Evolutionary conservation across 2,113 vertebrate genomes (phyloP), one percentile per base, ranked within the genome.

Genomic region (Nothocercus nigrocapillus): DNA sequence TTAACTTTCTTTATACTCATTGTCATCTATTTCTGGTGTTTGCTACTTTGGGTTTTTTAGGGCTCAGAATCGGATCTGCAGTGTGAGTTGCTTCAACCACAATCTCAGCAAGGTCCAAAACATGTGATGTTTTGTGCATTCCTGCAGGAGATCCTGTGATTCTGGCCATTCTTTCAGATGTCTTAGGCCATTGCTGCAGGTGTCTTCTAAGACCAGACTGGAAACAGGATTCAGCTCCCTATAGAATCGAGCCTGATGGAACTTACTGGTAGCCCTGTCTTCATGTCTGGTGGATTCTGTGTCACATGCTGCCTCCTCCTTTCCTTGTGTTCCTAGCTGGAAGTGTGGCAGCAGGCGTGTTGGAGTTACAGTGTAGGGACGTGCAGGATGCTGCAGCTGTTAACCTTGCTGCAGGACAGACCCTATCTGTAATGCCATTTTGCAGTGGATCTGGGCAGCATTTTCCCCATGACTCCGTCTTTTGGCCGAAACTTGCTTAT

Each of bases 51-150:
- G 24, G 3, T 63, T 20, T 82, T 81, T 82, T 53, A 76, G 75
- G 47, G 34, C 64, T 84, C 16, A 56, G 36, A 67, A 90, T 67
- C 56, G 30, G 63, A 28, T 92, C 72, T 69, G 49, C 76, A 38
- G 67, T 88, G 72, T 78, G 51, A 2, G 7, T 88, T 92, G 56
- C 21, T 94, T 81, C 51, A 90, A 90, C 82, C 90, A 88, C 80
- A 92, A 32, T 30, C 54, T 80, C 53, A 3, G 15, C 88, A 90
- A 80, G 34, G 73, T 94, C 94, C 80, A 90, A 94, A 76, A 68
- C 95, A 87, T 94, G 95, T 96, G 95, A 95, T 97, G 90, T 94
- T 96, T 95, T 94, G 61, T 94, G 85, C 82, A 84, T 97, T 96
- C 85, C 85, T 95, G 59, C 32, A 80, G 45, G 59, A 40, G 66